Evolutionary conservation across 2,113 vertebrate genomes (phyloP).

Genomic region (Sceloporus undulatus): DNA sequence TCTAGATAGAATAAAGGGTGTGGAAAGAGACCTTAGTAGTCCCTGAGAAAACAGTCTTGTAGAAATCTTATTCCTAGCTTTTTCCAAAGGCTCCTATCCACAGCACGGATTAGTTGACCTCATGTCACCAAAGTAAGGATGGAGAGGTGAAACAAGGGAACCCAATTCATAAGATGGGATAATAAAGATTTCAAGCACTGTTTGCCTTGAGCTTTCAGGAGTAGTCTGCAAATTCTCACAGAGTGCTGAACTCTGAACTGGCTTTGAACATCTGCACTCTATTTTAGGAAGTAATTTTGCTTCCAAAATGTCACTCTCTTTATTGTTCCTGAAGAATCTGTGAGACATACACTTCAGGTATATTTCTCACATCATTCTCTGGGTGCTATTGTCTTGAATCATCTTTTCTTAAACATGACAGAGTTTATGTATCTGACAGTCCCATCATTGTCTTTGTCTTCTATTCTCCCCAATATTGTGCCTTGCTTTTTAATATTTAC

Average conservation of each 20-base stretch:
- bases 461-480: not conserved
- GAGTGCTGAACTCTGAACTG: constrained; percentile 19
- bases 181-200: constrained; percentile 7
- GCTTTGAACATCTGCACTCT: constrained; percentile 33
- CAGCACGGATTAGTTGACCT: constrained; percentile 36
- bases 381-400: constrained; percentile 1
- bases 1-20: not conserved
- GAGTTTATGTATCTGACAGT: not conserved
- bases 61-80: constrained; percentile 10
- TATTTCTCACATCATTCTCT: not conserved
- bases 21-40: not conserved
- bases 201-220: constrained; percentile 44
- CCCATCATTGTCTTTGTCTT: constrained; percentile 3
- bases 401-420: not conserved
- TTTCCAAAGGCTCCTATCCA: constrained; percentile 16
- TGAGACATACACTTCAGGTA: constrained; percentile 4
- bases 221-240: constrained; percentile 27
- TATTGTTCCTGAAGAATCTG: constrained; percentile 33
- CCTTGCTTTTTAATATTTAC: not conserved
- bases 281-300: constrained; percentile 43
- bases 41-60: not conserved
- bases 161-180: constrained; percentile 28
- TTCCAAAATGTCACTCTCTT: constrained; percentile 19
- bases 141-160: constrained; percentile 16
- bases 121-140: constrained; percentile 31